phyloP scores from a whole-genome alignment of 1,140 invertebrate genomes.

The Penaeus chinensis region DNA sequence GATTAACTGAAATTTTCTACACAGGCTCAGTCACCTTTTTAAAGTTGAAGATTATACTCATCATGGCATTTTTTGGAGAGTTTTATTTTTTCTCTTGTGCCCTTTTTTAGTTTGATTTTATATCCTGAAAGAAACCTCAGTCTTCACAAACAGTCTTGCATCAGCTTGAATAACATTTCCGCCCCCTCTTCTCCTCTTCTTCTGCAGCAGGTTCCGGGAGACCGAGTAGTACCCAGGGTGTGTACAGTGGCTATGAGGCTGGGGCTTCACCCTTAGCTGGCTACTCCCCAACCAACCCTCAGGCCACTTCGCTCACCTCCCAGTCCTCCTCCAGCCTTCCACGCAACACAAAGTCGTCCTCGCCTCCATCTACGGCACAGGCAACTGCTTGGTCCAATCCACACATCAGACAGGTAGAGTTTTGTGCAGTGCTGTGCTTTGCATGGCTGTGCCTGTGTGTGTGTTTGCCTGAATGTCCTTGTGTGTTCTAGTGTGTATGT shows the following conservation, averaged over 20 bases:
- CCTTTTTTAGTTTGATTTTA: too few species aligned
- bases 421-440: neutral
- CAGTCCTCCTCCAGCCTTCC: constrained; percentile 70
- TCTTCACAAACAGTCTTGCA: too few species aligned
- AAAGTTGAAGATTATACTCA: too few species aligned
- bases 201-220: constrained; percentile 65
- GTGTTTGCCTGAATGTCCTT: too few species aligned
- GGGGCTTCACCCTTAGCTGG: constrained; percentile 77
- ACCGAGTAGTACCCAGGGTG: constrained; percentile 78
- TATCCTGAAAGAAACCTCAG: too few species aligned
- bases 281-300: constrained; percentile 60
- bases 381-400: constrained; percentile 71
- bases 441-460: neutral
- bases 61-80: too few species aligned
- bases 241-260: constrained; percentile 77
- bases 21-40: too few species aligned
- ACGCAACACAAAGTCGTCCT: constrained; percentile 66
- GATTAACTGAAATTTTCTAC: too few species aligned
- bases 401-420: constrained; percentile 75
- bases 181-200: constrained; percentile 28
- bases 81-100: too few species aligned
- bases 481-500: too few species aligned
- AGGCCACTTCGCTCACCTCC: constrained; percentile 52
- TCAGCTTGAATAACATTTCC: too few species aligned
- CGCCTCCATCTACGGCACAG: constrained; percentile 65